These are phyloP conservation scores for Hippocampus kuda DNA, from an alignment of 2,797 vertebrate species.

Conservation along the genomic window DNA sequence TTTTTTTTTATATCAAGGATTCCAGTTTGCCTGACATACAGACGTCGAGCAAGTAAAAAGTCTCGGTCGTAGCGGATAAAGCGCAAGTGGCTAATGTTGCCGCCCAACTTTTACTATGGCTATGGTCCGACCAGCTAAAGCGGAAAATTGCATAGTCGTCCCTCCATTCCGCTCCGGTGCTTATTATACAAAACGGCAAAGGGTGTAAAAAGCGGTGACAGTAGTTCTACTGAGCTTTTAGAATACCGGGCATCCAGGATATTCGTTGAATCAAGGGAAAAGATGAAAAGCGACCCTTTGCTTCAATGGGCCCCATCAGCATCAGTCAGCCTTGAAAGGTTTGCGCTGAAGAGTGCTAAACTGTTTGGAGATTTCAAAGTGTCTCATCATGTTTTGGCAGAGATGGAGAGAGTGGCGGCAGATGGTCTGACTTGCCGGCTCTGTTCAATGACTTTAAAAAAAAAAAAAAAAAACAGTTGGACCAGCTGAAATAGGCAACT, in stretches of 20 bases:
- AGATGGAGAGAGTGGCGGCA: conserved; percentile 20
- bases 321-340: conserved; percentile 12
- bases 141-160: background rate
- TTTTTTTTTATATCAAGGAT: too few species aligned
- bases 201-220: background rate
- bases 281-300: background rate
- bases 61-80: background rate
- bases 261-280: background rate
- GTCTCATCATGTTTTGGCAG: conserved; percentile 41
- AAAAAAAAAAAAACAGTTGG: conserved; percentile 12
- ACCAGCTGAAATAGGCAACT: conserved; percentile 40
- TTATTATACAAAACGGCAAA: background rate
- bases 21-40: background rate
- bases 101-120: background rate
- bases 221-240: background rate
- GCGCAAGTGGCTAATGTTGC: background rate
- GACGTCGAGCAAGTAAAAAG: too few species aligned
- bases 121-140: background rate
- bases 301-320: background rate
- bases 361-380: conserved; percentile 38
- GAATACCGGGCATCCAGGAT: background rate
- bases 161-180: background rate
- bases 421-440: conserved; percentile 29
- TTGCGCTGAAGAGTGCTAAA: conserved; percentile 30
- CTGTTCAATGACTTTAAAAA: conserved; percentile 32